Percentiles rank a stretch among this genome's conserved stretches.
Conservation (phyloP, 37 sponge, comb jelly and placozoan genomes). For the Spongilla lacustris region DNA sequence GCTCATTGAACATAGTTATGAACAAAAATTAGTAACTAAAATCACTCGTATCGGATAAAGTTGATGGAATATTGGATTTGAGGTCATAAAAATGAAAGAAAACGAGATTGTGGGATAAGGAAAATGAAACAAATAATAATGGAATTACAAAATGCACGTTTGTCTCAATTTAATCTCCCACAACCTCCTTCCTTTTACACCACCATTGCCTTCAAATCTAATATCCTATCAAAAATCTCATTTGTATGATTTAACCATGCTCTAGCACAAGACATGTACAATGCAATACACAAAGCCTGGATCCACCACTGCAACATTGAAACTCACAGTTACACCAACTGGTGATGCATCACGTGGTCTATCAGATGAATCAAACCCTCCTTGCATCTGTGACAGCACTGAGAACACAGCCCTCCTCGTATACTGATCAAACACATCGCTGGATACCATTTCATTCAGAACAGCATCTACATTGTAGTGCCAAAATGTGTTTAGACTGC, state of each 20-base stretch:
- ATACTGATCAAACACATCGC: neutral
- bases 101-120: too few species aligned
- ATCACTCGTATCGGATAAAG: too few species aligned
- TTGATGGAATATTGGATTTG: too few species aligned
- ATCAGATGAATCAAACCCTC: neutral
- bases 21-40: neutral
- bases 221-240: neutral
- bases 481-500: neutral
- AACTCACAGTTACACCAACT: neutral
- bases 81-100: too few species aligned
- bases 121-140: too few species aligned
- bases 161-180: too few species aligned
- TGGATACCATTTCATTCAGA: slow-evolving; percentile 1
- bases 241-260: neutral
- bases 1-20: neutral
- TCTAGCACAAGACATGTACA: neutral
- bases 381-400: neutral
- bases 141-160: too few species aligned
- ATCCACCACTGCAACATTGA: neutral
- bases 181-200: too few species aligned
- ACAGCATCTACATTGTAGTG: neutral
- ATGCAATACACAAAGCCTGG: neutral
- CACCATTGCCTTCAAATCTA: too few species aligned
- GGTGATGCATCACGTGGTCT: neutral
- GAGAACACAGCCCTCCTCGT: neutral